These are phyloP conservation scores for Dinothrombium tinctorium DNA, from an alignment of 1,140 invertebrate genomes.

Conservation along the genomic window DNA sequence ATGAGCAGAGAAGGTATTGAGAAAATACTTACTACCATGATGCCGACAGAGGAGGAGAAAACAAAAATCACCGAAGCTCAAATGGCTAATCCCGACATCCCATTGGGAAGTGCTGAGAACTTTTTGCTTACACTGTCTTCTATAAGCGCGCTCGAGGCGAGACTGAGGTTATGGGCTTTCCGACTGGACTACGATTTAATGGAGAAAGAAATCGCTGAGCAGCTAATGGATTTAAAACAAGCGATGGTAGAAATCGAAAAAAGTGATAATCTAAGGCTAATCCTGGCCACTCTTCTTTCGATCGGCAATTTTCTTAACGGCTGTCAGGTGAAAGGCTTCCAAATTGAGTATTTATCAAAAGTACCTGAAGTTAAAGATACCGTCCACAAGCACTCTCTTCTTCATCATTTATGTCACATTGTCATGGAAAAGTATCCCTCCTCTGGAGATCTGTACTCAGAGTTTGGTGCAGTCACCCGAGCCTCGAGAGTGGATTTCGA, in stretches of 20 bases:
- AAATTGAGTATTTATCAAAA: slow-evolving; percentile 89
- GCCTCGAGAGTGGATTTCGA: slow-evolving; percentile 76
- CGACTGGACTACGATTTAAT: slow-evolving; percentile 91
- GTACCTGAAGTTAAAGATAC: slow-evolving; percentile 98
- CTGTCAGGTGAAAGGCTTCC: slow-evolving; percentile 80
- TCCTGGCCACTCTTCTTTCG: slow-evolving; percentile 71
- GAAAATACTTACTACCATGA: slow-evolving; percentile 80
- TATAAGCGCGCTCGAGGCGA: slow-evolving; percentile 77
- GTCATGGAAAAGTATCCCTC: slow-evolving; percentile 89
- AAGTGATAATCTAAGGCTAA: slow-evolving; percentile 82
- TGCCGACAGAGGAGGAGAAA: slow-evolving; percentile 90
- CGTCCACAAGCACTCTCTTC: slow-evolving; percentile 86
- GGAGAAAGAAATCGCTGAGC: slow-evolving; percentile 93
- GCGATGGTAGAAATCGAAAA: slow-evolving; percentile 67
- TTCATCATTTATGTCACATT: slow-evolving; percentile 91
- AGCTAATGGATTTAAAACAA: slow-evolving; percentile 90
- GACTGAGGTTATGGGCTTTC: slow-evolving; percentile 82
- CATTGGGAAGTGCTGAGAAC: slow-evolving; percentile 88
- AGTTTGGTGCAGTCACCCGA: slow-evolving; percentile 75
- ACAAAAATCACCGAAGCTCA: slow-evolving; percentile 86
- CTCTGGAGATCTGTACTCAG: slow-evolving; percentile 75
- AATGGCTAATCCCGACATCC: slow-evolving; percentile 73
- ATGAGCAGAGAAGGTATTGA: slow-evolving; percentile 77
- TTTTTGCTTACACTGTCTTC: slow-evolving; percentile 85
- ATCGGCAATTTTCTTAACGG: slow-evolving; percentile 96